Evolutionary conservation across 1,140 invertebrate species (phyloP).

Genomic region (Chrysomallon squamiferum): DNA sequence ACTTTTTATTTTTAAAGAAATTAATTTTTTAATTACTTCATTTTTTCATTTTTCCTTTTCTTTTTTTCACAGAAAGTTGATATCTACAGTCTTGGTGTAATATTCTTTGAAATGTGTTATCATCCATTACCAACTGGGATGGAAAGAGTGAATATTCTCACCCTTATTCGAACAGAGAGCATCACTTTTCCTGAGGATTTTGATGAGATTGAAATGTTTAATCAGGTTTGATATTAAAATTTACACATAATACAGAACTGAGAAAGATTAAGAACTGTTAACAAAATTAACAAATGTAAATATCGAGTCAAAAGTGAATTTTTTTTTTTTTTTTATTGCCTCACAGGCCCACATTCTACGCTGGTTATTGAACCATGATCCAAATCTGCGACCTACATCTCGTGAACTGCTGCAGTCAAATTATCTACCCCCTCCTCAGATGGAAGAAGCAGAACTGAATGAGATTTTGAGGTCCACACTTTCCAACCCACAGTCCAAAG

Average conservation of each 20-base stretch:
- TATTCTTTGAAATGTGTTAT: constrained; percentile 81
- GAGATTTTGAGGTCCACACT: constrained; percentile 80
- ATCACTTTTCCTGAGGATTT: constrained; percentile 75
- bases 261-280: too few relatives aligned
- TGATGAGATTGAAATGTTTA: constrained; percentile 54
- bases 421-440: constrained; percentile 76
- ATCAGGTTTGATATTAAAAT: constrained; percentile 55
- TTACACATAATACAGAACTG: too few relatives aligned
- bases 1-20: too few relatives aligned
- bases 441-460: constrained; percentile 81
- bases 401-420: constrained; percentile 81
- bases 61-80: constrained; percentile 83
- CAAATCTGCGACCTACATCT: constrained; percentile 81
- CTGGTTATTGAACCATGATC: constrained; percentile 87
- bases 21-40: too few relatives aligned
- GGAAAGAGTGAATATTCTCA: constrained; percentile 83
- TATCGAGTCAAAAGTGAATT: too few relatives aligned
- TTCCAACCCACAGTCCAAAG: constrained; percentile 80
- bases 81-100: constrained; percentile 64
- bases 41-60: too few relatives aligned
- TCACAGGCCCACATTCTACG: constrained; percentile 65
- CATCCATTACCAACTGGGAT: constrained; percentile 81
- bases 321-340: too few relatives aligned
- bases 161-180: constrained; percentile 72
- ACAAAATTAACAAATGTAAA: too few relatives aligned